Evolutionary conservation across 2,113 vertebrate genomes (phyloP).

Genomic region (Cardinalis cardinalis): DNA sequence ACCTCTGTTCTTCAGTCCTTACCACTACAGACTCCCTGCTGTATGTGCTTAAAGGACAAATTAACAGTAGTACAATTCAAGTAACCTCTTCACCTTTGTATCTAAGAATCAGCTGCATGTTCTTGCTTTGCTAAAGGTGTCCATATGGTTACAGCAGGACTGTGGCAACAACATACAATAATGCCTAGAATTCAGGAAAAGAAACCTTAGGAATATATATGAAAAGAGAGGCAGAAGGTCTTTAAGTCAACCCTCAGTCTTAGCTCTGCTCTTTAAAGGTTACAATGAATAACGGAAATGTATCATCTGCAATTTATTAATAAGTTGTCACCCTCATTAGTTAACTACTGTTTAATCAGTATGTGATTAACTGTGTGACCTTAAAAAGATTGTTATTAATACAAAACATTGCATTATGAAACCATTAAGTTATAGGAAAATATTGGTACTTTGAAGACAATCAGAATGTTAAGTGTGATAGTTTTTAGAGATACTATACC

Average conservation of each 20-base stretch:
- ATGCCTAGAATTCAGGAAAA: background rate
- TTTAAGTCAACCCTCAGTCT: slow-evolving; percentile 40
- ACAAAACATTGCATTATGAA: slow-evolving; percentile 71
- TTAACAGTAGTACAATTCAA: slow-evolving; percentile 66
- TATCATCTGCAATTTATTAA: slow-evolving; percentile 65
- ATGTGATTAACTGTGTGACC: slow-evolving; percentile 66
- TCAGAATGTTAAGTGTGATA: slow-evolving; percentile 76
- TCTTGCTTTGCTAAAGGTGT: slow-evolving; percentile 49
- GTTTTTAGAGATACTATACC: slow-evolving; percentile 68
- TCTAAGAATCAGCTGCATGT: slow-evolving; percentile 62
- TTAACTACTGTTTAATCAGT: slow-evolving; percentile 67
- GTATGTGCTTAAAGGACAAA: slow-evolving; percentile 63
- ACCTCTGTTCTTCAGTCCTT: slow-evolving; percentile 46
- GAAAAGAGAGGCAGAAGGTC: slow-evolving; percentile 23
- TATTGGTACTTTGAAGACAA: slow-evolving; percentile 78
- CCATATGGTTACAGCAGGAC: slow-evolving; percentile 38
- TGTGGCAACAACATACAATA: slow-evolving; percentile 24
- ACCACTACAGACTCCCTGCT: slow-evolving; percentile 52
- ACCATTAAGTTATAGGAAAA: slow-evolving; percentile 71
- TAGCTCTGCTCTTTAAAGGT: slow-evolving; percentile 60
- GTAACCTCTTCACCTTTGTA: slow-evolving; percentile 63
- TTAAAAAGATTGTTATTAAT: slow-evolving; percentile 69
- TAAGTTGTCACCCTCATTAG: slow-evolving; percentile 60
- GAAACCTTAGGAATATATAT: background rate
- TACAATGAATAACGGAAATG: slow-evolving; percentile 48